These are phyloP conservation scores for Sebastes alutus DNA, from an alignment of 2,797 vertebrate species.

Conservation along the genomic window DNA sequence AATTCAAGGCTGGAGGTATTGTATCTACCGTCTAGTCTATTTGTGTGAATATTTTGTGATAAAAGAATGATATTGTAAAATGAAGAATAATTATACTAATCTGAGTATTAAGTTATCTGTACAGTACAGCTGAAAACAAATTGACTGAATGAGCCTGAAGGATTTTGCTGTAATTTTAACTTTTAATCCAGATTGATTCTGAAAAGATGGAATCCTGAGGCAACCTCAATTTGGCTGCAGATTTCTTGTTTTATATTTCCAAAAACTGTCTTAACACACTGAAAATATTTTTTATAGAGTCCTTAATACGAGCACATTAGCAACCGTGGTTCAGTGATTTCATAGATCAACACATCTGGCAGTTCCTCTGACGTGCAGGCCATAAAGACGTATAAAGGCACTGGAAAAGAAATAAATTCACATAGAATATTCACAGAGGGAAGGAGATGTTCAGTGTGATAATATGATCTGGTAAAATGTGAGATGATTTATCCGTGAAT, in stretches of 20 bases:
- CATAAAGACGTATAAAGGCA: constrained; percentile 22
- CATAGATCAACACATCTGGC: constrained; percentile 6
- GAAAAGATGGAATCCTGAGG: constrained; percentile 41
- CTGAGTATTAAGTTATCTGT: constrained; percentile 60
- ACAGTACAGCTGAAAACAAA: constrained; percentile 46
- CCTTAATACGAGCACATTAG: constrained; percentile 43
- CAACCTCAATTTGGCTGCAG: constrained; percentile 53
- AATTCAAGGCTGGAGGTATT: constrained; percentile 64
- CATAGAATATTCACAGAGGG: neutral
- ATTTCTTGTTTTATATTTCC: constrained; percentile 70
- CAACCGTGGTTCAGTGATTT: constrained; percentile 32
- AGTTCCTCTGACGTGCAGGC: constrained; percentile 24
- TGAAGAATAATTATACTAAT: constrained; percentile 68
- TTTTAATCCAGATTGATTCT: constrained; percentile 61
- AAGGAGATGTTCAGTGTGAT: constrained; percentile 13
- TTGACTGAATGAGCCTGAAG: constrained; percentile 46
- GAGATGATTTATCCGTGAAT: constrained; percentile 8
- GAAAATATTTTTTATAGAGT: constrained; percentile 51
- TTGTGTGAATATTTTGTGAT: constrained; percentile 82
- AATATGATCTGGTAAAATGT: constrained; percentile 21
- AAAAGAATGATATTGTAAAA: constrained; percentile 70
- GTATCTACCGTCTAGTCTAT: constrained; percentile 57
- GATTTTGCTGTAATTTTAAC: constrained; percentile 62
- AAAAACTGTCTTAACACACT: constrained; percentile 62
- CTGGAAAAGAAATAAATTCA: neutral